Percentiles rank a stretch among this genome's conserved stretches.
phyloP scores from a whole-genome alignment of 2,888 invertebrate species.

The Nipponacmea schrenckii region DNA sequence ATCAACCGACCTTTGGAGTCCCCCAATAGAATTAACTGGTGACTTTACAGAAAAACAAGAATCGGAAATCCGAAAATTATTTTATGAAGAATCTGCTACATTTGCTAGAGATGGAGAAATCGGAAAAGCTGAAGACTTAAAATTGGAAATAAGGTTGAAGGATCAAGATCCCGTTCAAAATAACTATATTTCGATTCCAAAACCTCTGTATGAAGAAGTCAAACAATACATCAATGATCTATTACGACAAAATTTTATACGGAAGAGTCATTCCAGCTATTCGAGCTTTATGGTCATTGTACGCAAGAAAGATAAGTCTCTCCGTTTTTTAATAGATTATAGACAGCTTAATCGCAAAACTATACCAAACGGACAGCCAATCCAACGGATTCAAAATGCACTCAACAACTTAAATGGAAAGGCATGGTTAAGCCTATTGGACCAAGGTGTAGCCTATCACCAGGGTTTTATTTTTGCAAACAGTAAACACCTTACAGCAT shows the following conservation, averaged over 20 bases:
- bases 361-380: constrained; percentile 22
- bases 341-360: constrained; percentile 25
- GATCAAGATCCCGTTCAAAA: constrained; percentile 32
- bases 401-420: constrained; percentile 24
- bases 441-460: constrained; percentile 27
- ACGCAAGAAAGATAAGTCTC: constrained; percentile 21
- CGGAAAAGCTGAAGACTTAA: constrained; percentile 26
- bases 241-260: constrained; percentile 29
- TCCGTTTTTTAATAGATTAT: constrained; percentile 30
- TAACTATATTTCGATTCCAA: constrained; percentile 30
- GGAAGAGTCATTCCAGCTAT: constrained; percentile 27
- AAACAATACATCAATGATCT: constrained; percentile 36
- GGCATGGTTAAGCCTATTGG: constrained; percentile 26
- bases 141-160: constrained; percentile 29
- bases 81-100: constrained; percentile 27
- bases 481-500: constrained; percentile 27
- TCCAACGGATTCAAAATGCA: constrained; percentile 29
- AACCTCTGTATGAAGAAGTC: constrained; percentile 35
- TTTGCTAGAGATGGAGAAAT: constrained; percentile 35
- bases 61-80: constrained; percentile 16
- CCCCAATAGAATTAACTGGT: constrained; percentile 22
- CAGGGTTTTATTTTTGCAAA: constrained; percentile 26
- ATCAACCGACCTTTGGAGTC: too few relatives aligned
- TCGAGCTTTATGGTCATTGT: constrained; percentile 25
- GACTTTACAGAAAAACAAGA: constrained; percentile 22